Conservation (phyloP, 2,888 invertebrate genomes). For the Chrysina gloriosa region DNA sequence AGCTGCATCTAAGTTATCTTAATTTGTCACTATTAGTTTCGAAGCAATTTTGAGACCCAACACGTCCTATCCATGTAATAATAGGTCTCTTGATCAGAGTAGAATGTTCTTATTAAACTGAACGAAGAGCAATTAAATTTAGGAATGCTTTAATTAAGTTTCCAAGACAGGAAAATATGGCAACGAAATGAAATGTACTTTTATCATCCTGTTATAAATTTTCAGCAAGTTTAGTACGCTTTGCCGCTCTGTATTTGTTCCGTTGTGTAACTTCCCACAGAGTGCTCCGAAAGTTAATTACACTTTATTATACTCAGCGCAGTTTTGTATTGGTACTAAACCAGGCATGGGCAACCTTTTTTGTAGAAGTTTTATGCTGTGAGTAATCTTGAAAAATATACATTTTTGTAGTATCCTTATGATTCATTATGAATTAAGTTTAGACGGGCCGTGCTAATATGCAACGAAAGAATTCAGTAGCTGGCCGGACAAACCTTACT, state of each 20-base stretch:
- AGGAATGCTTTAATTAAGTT: slow-evolving; percentile 16
- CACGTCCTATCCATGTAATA: slow-evolving; percentile 4
- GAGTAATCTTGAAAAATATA: too few relatives aligned
- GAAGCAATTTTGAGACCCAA: background rate
- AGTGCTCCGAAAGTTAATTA: background rate
- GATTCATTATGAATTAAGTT: too few relatives aligned
- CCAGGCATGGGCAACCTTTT: too few relatives aligned
- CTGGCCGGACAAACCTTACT: too few relatives aligned
- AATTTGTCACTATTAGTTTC: too few relatives aligned
- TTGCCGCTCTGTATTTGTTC: background rate
- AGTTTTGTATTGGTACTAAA: too few relatives aligned
- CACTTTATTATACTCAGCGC: background rate
- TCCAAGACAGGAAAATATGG: background rate
- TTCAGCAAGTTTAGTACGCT: background rate
- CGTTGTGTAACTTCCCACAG: background rate
- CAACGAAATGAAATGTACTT: background rate
- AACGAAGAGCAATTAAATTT: slow-evolving; percentile 7
- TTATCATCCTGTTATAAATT: background rate
- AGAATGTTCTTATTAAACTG: background rate
- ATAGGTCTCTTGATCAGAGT: background rate
- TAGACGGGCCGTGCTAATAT: too few relatives aligned
- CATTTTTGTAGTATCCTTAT: too few relatives aligned
- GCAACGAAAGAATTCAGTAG: too few relatives aligned
- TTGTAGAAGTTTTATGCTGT: too few relatives aligned
- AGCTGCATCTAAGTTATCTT: too few relatives aligned